Conservation (phyloP, 92 coral and sea anemone genomes). For the Micromussa lordhowensis region DNA sequence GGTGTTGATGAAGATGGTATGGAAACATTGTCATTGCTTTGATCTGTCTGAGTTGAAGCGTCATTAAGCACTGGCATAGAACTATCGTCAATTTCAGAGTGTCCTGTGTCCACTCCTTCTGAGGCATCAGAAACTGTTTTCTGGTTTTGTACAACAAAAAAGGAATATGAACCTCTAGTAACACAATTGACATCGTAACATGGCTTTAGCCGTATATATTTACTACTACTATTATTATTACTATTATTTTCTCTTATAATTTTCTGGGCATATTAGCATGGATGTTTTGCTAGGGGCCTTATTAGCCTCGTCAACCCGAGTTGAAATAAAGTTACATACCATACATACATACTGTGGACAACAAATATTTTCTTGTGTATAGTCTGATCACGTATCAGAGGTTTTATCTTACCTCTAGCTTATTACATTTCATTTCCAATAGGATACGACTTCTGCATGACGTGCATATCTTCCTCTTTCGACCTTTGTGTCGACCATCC, state of each 20-base stretch:
- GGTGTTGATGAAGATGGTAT: not conserved
- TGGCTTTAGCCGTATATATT: not conserved
- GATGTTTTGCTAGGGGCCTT: too few relatives aligned
- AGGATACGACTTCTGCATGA: conserved; percentile 27
- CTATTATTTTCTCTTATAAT: too few relatives aligned
- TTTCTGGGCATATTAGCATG: too few relatives aligned
- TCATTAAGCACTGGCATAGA: too few relatives aligned
- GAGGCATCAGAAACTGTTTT: not conserved
- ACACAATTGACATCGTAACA: not conserved
- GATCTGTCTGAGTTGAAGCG: too few relatives aligned
- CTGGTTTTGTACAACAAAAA: not conserved
- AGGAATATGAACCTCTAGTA: not conserved
- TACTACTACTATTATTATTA: not conserved
- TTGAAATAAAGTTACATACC: too few relatives aligned
- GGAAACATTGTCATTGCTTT: not conserved
- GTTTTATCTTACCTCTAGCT: not conserved
- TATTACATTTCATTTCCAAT: not conserved
- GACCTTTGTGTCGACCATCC: conserved; percentile 41
- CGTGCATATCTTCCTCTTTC: conserved; percentile 40
- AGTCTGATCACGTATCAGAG: not conserved
- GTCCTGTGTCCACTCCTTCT: not conserved
- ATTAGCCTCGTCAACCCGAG: too few relatives aligned
- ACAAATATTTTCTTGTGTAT: too few relatives aligned
- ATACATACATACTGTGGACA: too few relatives aligned
- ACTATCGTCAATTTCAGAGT: not conserved